Base-by-base conservation (phyloP, 1,140 invertebrate species). In the Pantala flavescens region DNA sequence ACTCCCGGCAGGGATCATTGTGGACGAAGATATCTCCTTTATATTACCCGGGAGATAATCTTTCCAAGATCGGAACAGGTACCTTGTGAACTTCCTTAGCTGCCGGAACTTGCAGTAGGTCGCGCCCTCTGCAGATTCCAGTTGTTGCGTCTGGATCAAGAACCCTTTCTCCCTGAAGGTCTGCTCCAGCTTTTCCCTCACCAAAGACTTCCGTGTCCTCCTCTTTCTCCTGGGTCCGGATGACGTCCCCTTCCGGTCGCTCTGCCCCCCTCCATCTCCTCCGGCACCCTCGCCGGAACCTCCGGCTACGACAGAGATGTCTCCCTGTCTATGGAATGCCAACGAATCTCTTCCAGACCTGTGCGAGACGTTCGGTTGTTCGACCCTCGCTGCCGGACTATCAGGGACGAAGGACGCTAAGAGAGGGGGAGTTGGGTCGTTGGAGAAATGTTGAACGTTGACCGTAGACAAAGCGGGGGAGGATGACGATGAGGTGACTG, bases 31-130 rank as follows among this genome's bases (percentile, higher is more conserved):
- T 43, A 85, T 77, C 71, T 86, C 84, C 43, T 84, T 79, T 55
- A 93, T 85, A 76, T 92, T 91, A 0, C 90, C 93, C 0, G 94
- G 94, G 23, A 97, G 84, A 81, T 96, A 95, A 81, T 96, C 93
- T 80, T 95, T 95, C 94, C 94, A 97, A 79, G 93, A 95, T 74
- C 94, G 86, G 78, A 96, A 95, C 70, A 96, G 84, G 81, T 97
- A 97, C 36, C 94, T 86, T 0, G 94, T 97, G 78, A 96, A 96
- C 81, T 96, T 97, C 76, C 93, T 85, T 14, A 97, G 82, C 79
- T 96, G 94, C 70, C 94, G 84, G 80, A 97, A 97, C 82, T 97
- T 97, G 82, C 94, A 97, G 79, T 96, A 97, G 0, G 94, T 96
- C 0, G 94, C 93, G 0, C 94, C 94, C 81, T 96, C 93, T 0